phyloP scores from a whole-genome alignment of 1,140 invertebrate species.

The Aphis gossypii region DNA sequence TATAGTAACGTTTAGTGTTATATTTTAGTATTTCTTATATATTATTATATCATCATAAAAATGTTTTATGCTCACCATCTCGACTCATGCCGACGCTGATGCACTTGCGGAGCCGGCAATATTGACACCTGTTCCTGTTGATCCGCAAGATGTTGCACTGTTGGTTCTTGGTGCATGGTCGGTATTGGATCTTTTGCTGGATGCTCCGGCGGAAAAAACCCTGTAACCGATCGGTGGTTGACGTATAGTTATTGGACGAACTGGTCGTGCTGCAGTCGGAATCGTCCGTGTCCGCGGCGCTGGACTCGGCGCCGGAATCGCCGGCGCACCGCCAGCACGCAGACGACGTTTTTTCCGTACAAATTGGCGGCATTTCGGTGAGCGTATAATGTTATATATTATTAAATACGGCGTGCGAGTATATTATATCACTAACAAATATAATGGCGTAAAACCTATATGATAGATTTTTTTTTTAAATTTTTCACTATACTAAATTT shows the following conservation, averaged over 20 bases:
- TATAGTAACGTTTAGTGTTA: too few relatives aligned
- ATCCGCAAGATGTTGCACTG: conserved; percentile 96
- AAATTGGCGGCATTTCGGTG: conserved; percentile 36
- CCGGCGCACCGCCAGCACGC: conserved; percentile 60
- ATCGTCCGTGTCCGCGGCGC: conserved; percentile 62
- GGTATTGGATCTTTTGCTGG: conserved; percentile 97
- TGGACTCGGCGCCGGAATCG: conserved; percentile 60
- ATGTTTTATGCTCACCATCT: conserved; percentile 79
- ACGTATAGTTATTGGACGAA: conserved; percentile 61
- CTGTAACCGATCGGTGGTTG: conserved; percentile 68
- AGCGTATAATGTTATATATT: background rate
- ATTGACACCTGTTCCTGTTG: conserved; percentile 96
- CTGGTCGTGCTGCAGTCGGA: conserved; percentile 66
- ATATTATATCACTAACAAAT: background rate
- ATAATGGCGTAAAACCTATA: background rate
- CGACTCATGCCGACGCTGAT: conserved; percentile 97
- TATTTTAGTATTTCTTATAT: too few relatives aligned
- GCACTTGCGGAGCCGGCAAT: conserved; percentile 97
- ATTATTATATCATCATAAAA: background rate
- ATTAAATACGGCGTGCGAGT: background rate
- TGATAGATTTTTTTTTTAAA: background rate
- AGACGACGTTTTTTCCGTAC: conserved; percentile 40
- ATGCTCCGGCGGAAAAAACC: conserved; percentile 88
- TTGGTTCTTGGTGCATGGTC: conserved; percentile 96
- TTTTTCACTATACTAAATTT: background rate